Evolutionary conservation across 2,113 vertebrate species (phyloP), one percentile per base, ranked within the genome.

Genomic region (Protobothrops mucrosquamatus): DNA sequence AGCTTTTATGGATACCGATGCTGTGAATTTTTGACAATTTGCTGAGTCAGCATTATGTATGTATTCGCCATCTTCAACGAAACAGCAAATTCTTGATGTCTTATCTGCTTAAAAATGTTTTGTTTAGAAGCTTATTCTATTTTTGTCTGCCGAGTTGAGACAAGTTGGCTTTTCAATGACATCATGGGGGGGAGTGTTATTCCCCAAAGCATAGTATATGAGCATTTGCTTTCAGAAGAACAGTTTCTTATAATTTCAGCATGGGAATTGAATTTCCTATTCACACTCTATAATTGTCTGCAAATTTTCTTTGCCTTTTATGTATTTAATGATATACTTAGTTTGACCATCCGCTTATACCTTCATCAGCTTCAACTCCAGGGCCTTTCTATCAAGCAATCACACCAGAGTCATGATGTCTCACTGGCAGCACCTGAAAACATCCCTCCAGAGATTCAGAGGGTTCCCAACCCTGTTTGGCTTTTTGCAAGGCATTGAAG

Each of bases 41-140:
- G 85, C 92, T 94, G 34, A 92, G 81, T 8, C 74, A 3, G 56
- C 14, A 3, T 88, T 93, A 87, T 22, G 89, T 43, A 91, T 94
- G 91, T 61, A 15, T n/a, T 93, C 57, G 92, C 64, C 39, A 91
- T 23, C 39, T 94, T 94, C 94, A 94, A 94, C 43, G 55, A 89
- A 95, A 93, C 3, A 61, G 24, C 22, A 69, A 39, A 23, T 94
- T 3, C 56, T 85, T 89, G 90, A 43, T 88, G 57, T 90, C 95
- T 93, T 88, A 39, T 91, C 43, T 57, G 34, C 64, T 89, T 46
- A 87, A 92, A 52, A 69, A 61, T 5, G 29, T 3, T 4, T 93
- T 93, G 10, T 93, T 95, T 24, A 85, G 93, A 94, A 93, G 6
- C 81, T 88, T 93, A 15, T 46, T 93, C 24, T 92, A 91, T 51